A percentile compares a stretch with the other conserved stretches of the same genome.
Conservation (phyloP, 2,888 invertebrate species). For the Gnatocerus cornutus region DNA sequence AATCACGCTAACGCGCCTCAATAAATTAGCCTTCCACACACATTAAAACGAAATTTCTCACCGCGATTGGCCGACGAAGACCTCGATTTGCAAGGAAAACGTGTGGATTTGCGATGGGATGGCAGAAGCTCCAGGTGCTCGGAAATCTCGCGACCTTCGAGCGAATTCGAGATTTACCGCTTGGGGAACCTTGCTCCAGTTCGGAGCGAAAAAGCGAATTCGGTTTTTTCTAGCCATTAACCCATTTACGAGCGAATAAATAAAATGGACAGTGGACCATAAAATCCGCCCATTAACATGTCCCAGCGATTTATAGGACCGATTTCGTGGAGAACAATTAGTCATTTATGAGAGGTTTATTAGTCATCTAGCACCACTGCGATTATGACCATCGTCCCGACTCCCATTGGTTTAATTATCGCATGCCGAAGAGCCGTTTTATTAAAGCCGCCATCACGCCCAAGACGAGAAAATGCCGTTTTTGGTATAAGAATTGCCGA, state of each 20-base stretch:
- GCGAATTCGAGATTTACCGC: slow-evolving; percentile 9
- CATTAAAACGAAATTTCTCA: slow-evolving; percentile 18
- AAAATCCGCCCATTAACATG: slow-evolving; percentile 1
- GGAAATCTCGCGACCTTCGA: slow-evolving; percentile 23
- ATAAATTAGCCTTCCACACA: slow-evolving; percentile 17
- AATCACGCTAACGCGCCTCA: slow-evolving; percentile 14
- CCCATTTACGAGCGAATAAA: slow-evolving; percentile 27
- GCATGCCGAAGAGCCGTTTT: slow-evolving; percentile 21
- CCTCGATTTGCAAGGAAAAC: slow-evolving; percentile 8
- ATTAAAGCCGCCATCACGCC: slow-evolving; percentile 34
- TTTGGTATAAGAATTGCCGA: slow-evolving; percentile 36
- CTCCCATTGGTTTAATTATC: slow-evolving; percentile 12
- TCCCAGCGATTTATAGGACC: neutral
- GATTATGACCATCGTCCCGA: neutral
- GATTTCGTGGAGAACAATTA: slow-evolving; percentile 1
- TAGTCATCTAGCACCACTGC: neutral
- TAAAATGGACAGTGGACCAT: slow-evolving; percentile 7
- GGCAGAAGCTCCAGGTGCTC: slow-evolving; percentile 28
- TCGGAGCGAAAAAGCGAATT: slow-evolving; percentile 22
- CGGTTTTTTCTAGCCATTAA: slow-evolving; percentile 33
- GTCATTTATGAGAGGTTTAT: neutral
- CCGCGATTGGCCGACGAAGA: slow-evolving; percentile 3
- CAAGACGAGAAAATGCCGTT: slow-evolving; percentile 31
- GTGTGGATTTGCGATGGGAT: slow-evolving; percentile 2
- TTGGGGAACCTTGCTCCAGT: slow-evolving; percentile 9